Conservation (phyloP, 2,888 invertebrate species). For the Spilosoma lubricipeda region DNA sequence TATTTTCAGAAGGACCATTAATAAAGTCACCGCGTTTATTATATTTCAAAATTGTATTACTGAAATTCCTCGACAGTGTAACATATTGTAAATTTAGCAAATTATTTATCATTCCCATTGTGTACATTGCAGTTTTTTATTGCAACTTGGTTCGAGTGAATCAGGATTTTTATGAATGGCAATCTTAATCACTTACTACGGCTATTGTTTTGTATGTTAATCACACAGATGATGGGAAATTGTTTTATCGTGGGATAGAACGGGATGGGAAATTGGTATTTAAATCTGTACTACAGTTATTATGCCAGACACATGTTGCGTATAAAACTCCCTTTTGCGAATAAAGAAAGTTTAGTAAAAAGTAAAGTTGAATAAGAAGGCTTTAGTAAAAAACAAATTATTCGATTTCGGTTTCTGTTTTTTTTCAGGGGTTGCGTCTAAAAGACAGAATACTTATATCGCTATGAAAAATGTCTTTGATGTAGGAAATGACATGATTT, state of each 20-base stretch:
- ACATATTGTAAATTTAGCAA: slow-evolving; percentile 54
- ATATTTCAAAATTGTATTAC: slow-evolving; percentile 22
- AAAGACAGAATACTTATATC: too few species aligned
- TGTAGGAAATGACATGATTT: too few species aligned
- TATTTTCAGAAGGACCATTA: background rate
- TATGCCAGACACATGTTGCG: background rate
- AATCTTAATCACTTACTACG: slow-evolving; percentile 18
- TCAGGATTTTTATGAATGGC: slow-evolving; percentile 45
- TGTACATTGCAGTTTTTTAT: slow-evolving; percentile 59
- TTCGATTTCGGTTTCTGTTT: too few species aligned
- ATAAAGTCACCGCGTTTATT: background rate
- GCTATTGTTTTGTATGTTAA: slow-evolving; percentile 20
- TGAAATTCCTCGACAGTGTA: slow-evolving; percentile 31
- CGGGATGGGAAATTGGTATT: background rate
- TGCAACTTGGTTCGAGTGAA: slow-evolving; percentile 43
- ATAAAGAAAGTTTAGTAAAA: background rate
- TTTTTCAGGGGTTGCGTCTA: too few species aligned
- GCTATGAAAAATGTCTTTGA: too few species aligned
- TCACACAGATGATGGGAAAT: slow-evolving; percentile 3
- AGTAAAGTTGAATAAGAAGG: background rate
- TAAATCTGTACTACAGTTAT: background rate
- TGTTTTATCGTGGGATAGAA: slow-evolving; percentile 11
- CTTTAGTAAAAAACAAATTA: too few species aligned
- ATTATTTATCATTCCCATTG: slow-evolving; percentile 56
- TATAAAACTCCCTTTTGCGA: background rate